Percentiles rank a stretch among this genome's conserved stretches.
Evolutionary conservation across 2,113 vertebrate genomes (phyloP).

Genomic region (Toxostoma redivivum): DNA sequence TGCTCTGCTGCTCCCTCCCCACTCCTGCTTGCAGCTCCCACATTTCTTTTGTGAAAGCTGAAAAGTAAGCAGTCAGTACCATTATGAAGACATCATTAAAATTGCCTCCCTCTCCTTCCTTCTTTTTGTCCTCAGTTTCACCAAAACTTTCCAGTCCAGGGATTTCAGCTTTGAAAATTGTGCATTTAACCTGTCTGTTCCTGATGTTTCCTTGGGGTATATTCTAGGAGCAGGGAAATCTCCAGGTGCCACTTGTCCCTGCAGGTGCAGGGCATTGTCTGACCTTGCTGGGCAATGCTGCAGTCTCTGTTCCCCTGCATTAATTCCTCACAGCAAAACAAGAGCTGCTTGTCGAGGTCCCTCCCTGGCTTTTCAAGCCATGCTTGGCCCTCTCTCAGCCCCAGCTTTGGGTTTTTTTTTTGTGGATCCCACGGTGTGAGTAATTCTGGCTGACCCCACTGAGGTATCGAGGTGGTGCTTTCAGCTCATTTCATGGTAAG

Average conservation of each 20-base stretch:
- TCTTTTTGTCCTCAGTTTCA: neutral
- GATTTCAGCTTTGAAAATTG: neutral
- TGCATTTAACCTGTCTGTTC: neutral
- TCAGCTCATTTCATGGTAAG: neutral
- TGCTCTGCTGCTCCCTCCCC: neutral
- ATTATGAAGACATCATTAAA: accelerated
- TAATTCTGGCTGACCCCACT: neutral
- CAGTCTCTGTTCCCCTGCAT: neutral
- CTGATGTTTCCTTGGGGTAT: accelerated
- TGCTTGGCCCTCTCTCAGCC: neutral
- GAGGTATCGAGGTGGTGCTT: no score
- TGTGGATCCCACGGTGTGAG: neutral
- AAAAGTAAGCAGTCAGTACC: neutral
- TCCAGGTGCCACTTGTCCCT: neutral
- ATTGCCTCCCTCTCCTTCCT: neutral
- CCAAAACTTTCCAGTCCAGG: neutral
- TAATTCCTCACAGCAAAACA: neutral
- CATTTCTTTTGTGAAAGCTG: neutral
- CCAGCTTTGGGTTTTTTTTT: neutral
- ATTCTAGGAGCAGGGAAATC: neutral
- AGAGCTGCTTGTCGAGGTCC: neutral
- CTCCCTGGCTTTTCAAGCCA: neutral
- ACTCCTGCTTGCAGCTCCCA: neutral
- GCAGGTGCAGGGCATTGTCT: accelerated
- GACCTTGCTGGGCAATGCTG: neutral